A percentile compares a stretch with the other conserved stretches of the same genome.
Evolutionary conservation across 2,797 vertebrate genomes (phyloP).

Genomic region (Notolepis coatsorum): DNA sequence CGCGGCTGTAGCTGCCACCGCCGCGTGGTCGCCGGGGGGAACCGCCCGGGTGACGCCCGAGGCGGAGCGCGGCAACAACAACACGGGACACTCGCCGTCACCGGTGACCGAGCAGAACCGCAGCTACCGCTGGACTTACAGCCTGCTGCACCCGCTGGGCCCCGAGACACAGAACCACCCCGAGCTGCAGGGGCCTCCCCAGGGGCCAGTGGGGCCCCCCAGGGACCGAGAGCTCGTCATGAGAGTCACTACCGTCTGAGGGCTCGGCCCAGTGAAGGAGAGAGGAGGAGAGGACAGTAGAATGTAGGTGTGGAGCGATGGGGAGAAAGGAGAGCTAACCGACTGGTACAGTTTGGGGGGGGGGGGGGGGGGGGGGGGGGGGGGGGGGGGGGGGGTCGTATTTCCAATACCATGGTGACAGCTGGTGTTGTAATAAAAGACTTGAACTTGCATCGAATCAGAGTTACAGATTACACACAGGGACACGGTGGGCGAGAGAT

Average conservation of each 20-base stretch:
- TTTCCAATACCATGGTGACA: not conserved
- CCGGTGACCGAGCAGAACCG: not conserved
- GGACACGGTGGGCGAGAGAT: too few species aligned
- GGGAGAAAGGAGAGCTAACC: not conserved
- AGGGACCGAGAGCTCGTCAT: slow-evolving; percentile 89
- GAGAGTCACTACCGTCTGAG: slow-evolving; percentile 91
- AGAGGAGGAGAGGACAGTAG: not conserved
- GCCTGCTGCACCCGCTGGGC: slow-evolving; percentile 90
- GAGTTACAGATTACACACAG: not conserved
- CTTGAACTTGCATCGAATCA: not conserved
- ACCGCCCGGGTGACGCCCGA: slow-evolving; percentile 19
- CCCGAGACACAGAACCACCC: slow-evolving; percentile 54
- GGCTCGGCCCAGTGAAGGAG: slow-evolving; percentile 7
- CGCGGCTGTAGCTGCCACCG: slow-evolving; percentile 70
- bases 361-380: too few species aligned
- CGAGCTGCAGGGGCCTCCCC: not conserved
- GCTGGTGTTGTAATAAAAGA: not conserved
- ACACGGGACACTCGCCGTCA: slow-evolving; percentile 52
- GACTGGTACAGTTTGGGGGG: not conserved
- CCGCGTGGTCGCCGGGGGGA: slow-evolving; percentile 39
- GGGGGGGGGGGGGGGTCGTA: not conserved
- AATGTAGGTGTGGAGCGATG: not conserved
- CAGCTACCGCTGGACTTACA: slow-evolving; percentile 89
- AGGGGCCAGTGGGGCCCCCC: slow-evolving; percentile 34
- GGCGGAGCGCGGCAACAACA: slow-evolving; percentile 65